Percentiles rank a stretch among this genome's conserved stretches.
Conservation (phyloP, 2,888 invertebrate genomes). For the Idaea straminata region DNA sequence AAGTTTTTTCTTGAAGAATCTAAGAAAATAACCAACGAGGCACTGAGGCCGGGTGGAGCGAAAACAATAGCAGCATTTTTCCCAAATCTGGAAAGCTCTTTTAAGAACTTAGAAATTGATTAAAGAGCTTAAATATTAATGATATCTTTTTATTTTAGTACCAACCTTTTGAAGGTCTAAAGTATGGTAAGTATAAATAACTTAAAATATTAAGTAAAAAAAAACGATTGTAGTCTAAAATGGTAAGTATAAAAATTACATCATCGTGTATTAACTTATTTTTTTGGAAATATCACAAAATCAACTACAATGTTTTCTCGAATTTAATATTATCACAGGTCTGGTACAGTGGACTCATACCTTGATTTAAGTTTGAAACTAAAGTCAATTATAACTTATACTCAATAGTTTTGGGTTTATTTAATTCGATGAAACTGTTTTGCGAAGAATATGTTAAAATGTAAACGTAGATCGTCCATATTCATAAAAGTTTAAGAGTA, state of each 20-base stretch:
- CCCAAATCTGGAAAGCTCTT: slow-evolving; percentile 46
- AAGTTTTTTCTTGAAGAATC: slow-evolving; percentile 49
- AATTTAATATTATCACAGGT: no score
- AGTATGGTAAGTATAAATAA: no score
- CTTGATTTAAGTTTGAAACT: background rate
- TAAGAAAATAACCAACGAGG: slow-evolving; percentile 50
- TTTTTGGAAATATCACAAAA: no score
- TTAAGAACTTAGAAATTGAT: slow-evolving; percentile 55
- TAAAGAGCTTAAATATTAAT: slow-evolving; percentile 19
- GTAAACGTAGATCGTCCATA: no score
- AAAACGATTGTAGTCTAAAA: no score
- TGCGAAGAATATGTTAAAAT: no score
- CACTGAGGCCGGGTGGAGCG: slow-evolving; percentile 42
- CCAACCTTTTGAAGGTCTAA: no score
- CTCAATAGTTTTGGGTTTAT: background rate
- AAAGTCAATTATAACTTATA: background rate
- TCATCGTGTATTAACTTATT: no score
- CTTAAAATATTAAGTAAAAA: no score
- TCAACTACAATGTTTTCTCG: no score
- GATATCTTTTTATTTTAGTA: background rate
- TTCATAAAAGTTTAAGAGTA: no score
- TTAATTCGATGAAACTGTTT: background rate
- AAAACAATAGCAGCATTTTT: slow-evolving; percentile 49
- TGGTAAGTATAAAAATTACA: no score
- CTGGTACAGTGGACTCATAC: background rate